Percentiles rank a stretch among this genome's conserved stretches.
Evolutionary conservation across 2,888 invertebrate genomes (phyloP).

Genomic region (Patella caerulea): DNA sequence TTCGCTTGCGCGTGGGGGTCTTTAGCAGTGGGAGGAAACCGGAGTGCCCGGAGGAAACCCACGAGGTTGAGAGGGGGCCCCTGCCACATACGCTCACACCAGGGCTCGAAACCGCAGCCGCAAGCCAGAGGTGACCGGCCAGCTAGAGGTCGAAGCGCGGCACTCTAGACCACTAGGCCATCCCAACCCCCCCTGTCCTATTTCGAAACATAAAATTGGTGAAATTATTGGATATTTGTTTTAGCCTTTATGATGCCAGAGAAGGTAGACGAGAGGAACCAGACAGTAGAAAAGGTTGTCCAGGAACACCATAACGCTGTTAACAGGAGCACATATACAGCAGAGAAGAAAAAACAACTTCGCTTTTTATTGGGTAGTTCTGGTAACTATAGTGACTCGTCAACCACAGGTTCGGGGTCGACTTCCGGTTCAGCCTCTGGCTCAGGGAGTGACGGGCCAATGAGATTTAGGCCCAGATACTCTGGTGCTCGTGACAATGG

Average conservation of each 20-base stretch:
- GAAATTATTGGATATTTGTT: constrained; percentile 2
- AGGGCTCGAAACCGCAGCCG: no score
- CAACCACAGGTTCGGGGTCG: not conserved
- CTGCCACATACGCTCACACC: no score
- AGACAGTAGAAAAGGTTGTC: constrained; percentile 44
- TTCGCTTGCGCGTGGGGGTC: no score
- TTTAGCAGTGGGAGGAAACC: no score
- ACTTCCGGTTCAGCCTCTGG: constrained; percentile 18
- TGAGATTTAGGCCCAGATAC: not conserved
- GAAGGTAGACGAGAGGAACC: constrained; percentile 31
- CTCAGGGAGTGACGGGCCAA: not conserved
- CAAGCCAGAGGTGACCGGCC: no score
- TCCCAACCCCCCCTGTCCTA: no score
- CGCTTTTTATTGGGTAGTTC: constrained; percentile 52
- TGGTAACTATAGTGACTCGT: constrained; percentile 21
- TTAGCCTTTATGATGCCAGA: constrained; percentile 53
- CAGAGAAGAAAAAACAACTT: constrained; percentile 49
- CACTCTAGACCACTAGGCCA: no score
- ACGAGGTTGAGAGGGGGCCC: no score
- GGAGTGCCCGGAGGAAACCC: no score
- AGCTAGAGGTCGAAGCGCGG: no score
- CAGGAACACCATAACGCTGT: constrained; percentile 53
- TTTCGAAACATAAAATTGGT: not conserved
- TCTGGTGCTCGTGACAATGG: constrained; percentile 1
- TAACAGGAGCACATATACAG: constrained; percentile 53